Evolutionary conservation across 2,113 vertebrate species (phyloP), one percentile per base, ranked within the genome.

Genomic region (Thamnaconus septentrionalis): DNA sequence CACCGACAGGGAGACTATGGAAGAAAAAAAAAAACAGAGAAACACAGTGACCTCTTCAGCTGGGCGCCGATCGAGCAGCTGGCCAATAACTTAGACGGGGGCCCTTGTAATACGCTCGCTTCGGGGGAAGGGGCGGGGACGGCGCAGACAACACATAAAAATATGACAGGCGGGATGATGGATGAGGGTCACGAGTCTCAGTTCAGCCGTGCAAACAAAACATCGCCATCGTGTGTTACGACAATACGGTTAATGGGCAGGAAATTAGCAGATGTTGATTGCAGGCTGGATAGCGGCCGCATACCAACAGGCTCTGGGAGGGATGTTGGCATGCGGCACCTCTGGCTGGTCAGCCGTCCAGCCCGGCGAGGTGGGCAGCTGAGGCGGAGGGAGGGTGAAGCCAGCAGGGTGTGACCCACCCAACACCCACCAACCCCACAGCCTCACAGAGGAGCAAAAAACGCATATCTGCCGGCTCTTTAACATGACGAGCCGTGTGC

Each of bases 141-240:
- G 81, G 84, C 88, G 85, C 74, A 90, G 93, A 92, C 89, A 91
- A 91, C 83, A 81, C 87, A 91, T 91, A 92, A 93, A 94, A 90
- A 92, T 91, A 92, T 91, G 94, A 94, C 89, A 90, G 90, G 88
- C 78, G 18, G 84, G 75, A 91, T 94, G 94, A 95, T 93, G 93
- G 91, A 94, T 93, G 91, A 89, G 85, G 92, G 93, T 92, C 91
- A 82, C 92, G 90, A 90, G 91, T 92, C 93, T 94, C 89, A 85
- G 91, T 93, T 93, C 91, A 92, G 90, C 89, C 92, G 72, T 90
- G 89, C 91, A 92, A 92, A 93, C 91, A 92, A 94, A 94, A 92
- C 91, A 91, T 91, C 89, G 65, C 85, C 87, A 91, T 92, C 73
- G 65, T 90, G 89, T 93, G 92, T 94, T 93, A 91, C 81, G 85